phyloP scores from a whole-genome alignment of 2,113 vertebrate species.

The Python bivittatus region DNA sequence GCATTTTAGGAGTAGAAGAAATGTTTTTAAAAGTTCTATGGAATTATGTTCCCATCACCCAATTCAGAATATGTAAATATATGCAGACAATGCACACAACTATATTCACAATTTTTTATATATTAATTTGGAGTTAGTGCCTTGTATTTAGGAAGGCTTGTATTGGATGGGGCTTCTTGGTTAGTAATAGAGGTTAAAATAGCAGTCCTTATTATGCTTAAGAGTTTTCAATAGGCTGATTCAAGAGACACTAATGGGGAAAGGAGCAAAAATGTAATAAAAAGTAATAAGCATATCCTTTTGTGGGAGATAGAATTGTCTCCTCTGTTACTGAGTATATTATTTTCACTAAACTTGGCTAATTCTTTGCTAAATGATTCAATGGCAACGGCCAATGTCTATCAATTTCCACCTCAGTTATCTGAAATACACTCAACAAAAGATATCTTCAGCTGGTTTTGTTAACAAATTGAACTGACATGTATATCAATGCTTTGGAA shows the following conservation, averaged over 20 bases:
- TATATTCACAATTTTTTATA: neutral
- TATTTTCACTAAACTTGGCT: neutral
- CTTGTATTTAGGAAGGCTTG: neutral
- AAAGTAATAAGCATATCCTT: neutral
- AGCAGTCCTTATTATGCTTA: no score
- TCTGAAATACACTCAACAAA: neutral
- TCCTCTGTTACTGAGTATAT: neutral
- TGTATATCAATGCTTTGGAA: neutral
- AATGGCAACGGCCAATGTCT: neutral
- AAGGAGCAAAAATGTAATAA: neutral
- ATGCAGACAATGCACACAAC: neutral
- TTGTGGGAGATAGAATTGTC: neutral
- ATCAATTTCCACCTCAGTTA: neutral
- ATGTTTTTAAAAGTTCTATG: neutral
- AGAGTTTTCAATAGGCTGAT: neutral
- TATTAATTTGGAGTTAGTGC: neutral
- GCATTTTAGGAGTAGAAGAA: neutral
- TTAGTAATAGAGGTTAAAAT: neutral
- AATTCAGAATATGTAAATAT: neutral
- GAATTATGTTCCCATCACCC: neutral
- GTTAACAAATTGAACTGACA: constrained; percentile 1
- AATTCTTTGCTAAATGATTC: neutral
- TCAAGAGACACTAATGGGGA: neutral
- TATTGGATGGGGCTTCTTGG: neutral
- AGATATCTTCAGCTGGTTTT: neutral